Evolutionary conservation across 2,888 invertebrate genomes (phyloP).

Genomic region (Caenorhabditis japonica): DNA sequence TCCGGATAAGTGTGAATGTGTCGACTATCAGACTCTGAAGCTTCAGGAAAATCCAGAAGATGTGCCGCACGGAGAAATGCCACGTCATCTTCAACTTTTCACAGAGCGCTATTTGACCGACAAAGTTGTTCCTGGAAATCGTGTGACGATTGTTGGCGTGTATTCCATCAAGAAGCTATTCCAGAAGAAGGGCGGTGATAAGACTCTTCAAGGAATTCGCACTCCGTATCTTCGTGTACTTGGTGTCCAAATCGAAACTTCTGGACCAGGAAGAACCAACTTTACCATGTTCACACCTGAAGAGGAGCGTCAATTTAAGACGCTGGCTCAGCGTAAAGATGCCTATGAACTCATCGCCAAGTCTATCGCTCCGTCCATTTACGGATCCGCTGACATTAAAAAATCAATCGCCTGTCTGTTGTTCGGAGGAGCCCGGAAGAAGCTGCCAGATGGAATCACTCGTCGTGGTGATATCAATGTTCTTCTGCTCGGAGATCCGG

Average conservation of each 20-base stretch:
- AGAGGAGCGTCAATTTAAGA: constrained; percentile 71
- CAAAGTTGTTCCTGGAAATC: constrained; percentile 86
- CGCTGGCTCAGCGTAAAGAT: constrained; percentile 86
- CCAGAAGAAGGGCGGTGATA: constrained; percentile 76
- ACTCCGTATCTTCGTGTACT: constrained; percentile 94
- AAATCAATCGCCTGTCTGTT: constrained; percentile 94
- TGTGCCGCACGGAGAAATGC: constrained; percentile 96
- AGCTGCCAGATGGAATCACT: constrained; percentile 92
- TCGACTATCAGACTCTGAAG: constrained; percentile 96
- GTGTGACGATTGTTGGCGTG: constrained; percentile 89
- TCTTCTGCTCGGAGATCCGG: constrained; percentile 94
- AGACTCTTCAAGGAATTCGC: constrained; percentile 86
- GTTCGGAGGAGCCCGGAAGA: constrained; percentile 87
- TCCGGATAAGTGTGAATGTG: constrained; percentile 96
- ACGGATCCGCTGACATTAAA: constrained; percentile 92
- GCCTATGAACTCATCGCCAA: constrained; percentile 89
- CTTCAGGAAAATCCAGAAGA: constrained; percentile 89
- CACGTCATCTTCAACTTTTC: constrained; percentile 93
- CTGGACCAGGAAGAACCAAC: constrained; percentile 75
- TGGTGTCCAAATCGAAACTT: constrained; percentile 88
- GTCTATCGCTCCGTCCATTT: constrained; percentile 97
- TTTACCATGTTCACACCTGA: constrained; percentile 69
- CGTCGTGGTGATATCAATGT: constrained; percentile 97
- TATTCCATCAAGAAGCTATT: constrained; percentile 92
- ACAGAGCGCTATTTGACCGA: constrained; percentile 89